Percentiles rank a stretch among this genome's conserved stretches.
These are phyloP conservation scores for Lacanobia oleracea DNA, from an alignment of 2,888 invertebrate species.

Conservation along the genomic window DNA sequence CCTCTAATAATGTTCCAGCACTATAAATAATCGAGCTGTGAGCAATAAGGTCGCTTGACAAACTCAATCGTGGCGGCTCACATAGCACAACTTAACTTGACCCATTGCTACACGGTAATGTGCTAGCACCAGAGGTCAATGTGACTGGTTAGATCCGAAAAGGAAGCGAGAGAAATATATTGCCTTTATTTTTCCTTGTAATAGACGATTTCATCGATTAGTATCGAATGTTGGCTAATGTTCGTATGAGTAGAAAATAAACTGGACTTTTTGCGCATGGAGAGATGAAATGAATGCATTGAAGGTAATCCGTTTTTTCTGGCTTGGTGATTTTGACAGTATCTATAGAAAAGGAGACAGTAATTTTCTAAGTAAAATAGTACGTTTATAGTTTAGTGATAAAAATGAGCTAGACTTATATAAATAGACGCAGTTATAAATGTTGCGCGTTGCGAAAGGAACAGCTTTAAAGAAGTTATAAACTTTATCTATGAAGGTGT, in stretches of 20 bases:
- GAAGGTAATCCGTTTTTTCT: not conserved
- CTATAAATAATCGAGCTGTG: conserved; percentile 55
- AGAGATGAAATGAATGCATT: not conserved
- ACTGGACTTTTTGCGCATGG: not conserved
- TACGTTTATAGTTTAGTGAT: not conserved
- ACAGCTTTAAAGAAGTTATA: conserved; percentile 24
- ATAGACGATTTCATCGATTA: conserved; percentile 52
- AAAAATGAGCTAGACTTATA: not conserved
- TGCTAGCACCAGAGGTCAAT: conserved; percentile 13
- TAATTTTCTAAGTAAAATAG: not conserved
- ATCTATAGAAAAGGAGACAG: too few relatives aligned
- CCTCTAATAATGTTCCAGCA: conserved; percentile 54
- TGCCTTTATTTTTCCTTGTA: conserved; percentile 53
- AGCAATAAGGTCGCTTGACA: conserved; percentile 58
- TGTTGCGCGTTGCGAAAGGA: conserved; percentile 5
- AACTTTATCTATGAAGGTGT: conserved; percentile 8
- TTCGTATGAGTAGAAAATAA: not conserved
- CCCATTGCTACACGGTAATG: not conserved
- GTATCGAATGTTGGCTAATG: conserved; percentile 25
- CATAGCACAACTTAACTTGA: conserved; percentile 21
- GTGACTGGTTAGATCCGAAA: conserved; percentile 4
- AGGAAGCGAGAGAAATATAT: conserved; percentile 49
- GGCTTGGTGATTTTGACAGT: not conserved
- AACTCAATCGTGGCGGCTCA: conserved; percentile 50
- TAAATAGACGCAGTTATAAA: conserved; percentile 9